These are phyloP conservation scores for Eucera pruinosa DNA, from an alignment of 2,888 invertebrate species.

Conservation along the genomic window DNA sequence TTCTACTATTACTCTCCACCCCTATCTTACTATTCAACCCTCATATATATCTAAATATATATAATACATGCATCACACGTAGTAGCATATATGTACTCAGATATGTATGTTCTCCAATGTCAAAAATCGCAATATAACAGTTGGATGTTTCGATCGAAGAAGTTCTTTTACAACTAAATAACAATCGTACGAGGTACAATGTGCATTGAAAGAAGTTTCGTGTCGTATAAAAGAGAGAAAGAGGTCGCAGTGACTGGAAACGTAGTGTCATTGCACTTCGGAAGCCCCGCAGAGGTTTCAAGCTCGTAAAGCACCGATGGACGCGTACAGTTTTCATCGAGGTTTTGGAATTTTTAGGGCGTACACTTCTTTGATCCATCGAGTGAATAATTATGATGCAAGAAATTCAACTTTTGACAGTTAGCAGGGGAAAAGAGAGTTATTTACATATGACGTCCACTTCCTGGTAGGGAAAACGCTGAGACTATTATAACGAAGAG, in stretches of 20 bases:
- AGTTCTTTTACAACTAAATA: slow-evolving; percentile 7
- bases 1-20: too few species aligned
- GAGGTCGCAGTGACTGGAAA: slow-evolving; percentile 45
- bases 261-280: slow-evolving; percentile 53
- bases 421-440: too few species aligned
- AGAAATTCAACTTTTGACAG: background rate
- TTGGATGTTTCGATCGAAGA: background rate
- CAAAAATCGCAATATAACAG: background rate
- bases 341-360: slow-evolving; percentile 33
- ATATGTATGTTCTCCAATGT: background rate
- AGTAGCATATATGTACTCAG: too few species aligned
- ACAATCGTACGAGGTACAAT: slow-evolving; percentile 6
- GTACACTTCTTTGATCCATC: background rate
- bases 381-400: background rate
- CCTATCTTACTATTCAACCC: too few species aligned
- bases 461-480: too few species aligned
- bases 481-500: too few species aligned
- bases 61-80: too few species aligned
- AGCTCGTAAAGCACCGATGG: slow-evolving; percentile 40
- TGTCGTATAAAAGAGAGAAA: slow-evolving; percentile 24
- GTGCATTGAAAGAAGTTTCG: slow-evolving; percentile 29
- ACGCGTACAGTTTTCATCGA: slow-evolving; percentile 19
- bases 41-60: too few species aligned
- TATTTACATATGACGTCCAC: too few species aligned
- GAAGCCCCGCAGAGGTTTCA: slow-evolving; percentile 51